phyloP scores from a whole-genome alignment of 2,113 vertebrate genomes.

The Burhinus bistriatus region DNA sequence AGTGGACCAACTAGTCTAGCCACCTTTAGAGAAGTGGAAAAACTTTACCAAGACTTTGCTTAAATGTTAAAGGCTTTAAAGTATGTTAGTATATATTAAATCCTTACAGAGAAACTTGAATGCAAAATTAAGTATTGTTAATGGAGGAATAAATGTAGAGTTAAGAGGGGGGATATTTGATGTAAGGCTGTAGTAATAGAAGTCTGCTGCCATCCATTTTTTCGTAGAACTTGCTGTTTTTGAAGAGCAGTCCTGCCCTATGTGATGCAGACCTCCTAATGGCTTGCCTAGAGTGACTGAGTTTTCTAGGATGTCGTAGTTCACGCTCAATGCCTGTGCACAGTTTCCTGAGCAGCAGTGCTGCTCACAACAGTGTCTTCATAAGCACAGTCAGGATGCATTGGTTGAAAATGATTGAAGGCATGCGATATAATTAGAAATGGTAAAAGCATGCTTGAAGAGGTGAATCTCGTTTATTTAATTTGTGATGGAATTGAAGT shows the following conservation, averaged over 20 bases:
- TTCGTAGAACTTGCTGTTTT: neutral
- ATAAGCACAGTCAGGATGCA: neutral
- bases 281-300: neutral
- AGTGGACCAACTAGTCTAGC: neutral
- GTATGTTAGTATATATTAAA: neutral
- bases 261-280: neutral
- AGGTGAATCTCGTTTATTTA: neutral
- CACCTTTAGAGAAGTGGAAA: neutral
- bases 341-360: neutral
- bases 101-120: neutral
- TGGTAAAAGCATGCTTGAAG: neutral
- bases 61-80: neutral
- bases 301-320: accelerated
- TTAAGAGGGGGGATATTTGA: neutral
- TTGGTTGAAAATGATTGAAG: neutral
- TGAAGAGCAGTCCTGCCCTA: neutral
- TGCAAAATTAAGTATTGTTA: neutral
- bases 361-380: accelerated
- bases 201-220: neutral
- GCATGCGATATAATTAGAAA: neutral
- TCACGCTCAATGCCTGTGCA: accelerated
- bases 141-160: neutral
- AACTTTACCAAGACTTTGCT: neutral
- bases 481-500: neutral
- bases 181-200: neutral